These are phyloP conservation scores for Alosa sapidissima DNA, from an alignment of 2,797 vertebrate genomes.

Conservation along the genomic window DNA sequence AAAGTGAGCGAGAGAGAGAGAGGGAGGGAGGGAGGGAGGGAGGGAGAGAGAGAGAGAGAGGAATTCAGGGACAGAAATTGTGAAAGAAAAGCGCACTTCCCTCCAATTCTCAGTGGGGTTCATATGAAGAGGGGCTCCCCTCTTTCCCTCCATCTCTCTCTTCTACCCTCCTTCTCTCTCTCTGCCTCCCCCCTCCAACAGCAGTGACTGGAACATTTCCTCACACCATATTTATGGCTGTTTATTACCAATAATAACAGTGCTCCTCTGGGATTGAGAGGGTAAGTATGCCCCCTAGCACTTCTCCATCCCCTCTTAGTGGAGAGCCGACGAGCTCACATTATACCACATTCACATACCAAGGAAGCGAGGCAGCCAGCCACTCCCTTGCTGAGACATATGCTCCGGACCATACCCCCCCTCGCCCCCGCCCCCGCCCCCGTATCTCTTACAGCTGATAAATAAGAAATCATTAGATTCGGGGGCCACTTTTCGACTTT, in stretches of 20 bases:
- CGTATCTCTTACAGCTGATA: constrained; percentile 50
- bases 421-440: neutral
- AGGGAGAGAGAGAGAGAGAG: neutral
- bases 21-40: neutral
- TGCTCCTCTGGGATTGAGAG: constrained; percentile 72
- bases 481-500: neutral
- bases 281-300: constrained; percentile 79
- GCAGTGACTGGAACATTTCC: constrained; percentile 57
- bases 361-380: neutral
- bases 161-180: constrained; percentile 44
- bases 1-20: constrained; percentile 35
- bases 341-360: constrained; percentile 21
- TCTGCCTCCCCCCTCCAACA: constrained; percentile 44
- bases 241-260: constrained; percentile 82
- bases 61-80: neutral
- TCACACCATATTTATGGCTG: constrained; percentile 74
- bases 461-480: constrained; percentile 48
- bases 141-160: constrained; percentile 43
- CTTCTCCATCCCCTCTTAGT: constrained; percentile 57
- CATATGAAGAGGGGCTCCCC: constrained; percentile 46
- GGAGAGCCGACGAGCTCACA: constrained; percentile 49
- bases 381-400: neutral
- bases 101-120: constrained; percentile 53
- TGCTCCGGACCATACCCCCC: neutral
- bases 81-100: constrained; percentile 3